These are phyloP conservation scores for Scleropages formosus DNA, from an alignment of 2,797 vertebrate species.

Conservation along the genomic window DNA sequence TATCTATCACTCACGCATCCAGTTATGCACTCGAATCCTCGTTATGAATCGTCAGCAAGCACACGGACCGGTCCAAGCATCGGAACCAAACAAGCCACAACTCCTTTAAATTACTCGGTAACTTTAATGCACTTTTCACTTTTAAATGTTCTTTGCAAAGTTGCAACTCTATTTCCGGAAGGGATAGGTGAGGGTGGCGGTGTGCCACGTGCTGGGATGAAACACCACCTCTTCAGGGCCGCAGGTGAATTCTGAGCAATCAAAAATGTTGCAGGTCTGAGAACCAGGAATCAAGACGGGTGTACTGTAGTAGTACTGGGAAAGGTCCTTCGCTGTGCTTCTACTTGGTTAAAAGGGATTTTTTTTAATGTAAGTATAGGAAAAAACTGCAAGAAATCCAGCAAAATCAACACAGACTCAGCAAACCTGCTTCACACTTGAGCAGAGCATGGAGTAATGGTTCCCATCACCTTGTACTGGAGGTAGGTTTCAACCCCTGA, in stretches of 20 bases:
- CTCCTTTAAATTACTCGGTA: conserved; percentile 13
- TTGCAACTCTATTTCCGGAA: neutral
- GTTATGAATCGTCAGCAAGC: conserved; percentile 23
- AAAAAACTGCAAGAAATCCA: too few species aligned
- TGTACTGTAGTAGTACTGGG: neutral
- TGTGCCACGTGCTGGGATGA: neutral
- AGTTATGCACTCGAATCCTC: conserved; percentile 28
- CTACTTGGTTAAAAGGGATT: too few species aligned
- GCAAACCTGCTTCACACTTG: too few species aligned
- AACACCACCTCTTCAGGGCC: neutral
- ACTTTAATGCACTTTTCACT: neutral
- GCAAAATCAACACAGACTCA: too few species aligned
- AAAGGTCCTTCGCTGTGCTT: too few species aligned
- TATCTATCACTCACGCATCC: neutral
- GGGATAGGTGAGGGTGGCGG: neutral
- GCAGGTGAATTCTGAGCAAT: too few species aligned
- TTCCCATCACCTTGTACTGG: too few species aligned
- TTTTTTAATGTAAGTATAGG: too few species aligned
- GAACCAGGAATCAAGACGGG: neutral
- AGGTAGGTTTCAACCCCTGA: too few species aligned
- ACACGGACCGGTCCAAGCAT: conserved; percentile 20
- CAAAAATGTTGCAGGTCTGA: too few species aligned
- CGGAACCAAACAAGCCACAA: neutral
- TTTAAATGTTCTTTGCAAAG: neutral
- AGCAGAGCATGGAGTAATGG: too few species aligned